Evolutionary conservation across 2,888 invertebrate species (phyloP), one percentile per base, ranked within the genome.

Genomic region (Drosophila multiciliata): DNA sequence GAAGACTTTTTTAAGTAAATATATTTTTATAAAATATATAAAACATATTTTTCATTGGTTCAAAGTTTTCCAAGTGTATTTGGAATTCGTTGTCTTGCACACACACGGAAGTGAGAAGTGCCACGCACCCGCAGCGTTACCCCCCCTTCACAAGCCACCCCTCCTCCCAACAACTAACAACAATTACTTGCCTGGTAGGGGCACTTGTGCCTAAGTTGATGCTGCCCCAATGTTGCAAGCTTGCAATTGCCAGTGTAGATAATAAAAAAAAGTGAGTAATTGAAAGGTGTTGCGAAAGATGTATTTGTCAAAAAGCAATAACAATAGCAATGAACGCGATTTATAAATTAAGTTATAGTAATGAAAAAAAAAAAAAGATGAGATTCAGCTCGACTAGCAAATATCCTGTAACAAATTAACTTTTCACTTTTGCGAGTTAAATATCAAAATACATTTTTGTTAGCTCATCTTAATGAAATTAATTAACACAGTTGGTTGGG

Each of bases 51-150:
- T 45, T 4, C 17, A 4, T 40, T 40, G 40, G 20, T 15, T 20
- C 15, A 15, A 9, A 4, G 9, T n/a, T 23, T 12, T 23, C 20
- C 15, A 23, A 45, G 45, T 7, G 45, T 45, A 45, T 23, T 45
- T 23, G 15, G 8, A 8, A 15, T 15, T 45, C 45, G 45, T 23
- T 8, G 15, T 45, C 45, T 23, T 45, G 3, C 0, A n/a, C 29
- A 50, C 29, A 50, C 29, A n/a, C n/a, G 50, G 50, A 50, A 50
- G 50, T 50, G 29, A n/a, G 50, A 29, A 29, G 45, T 45, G 45
- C 45, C 15, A 45, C 45, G 45, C 45, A 45, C 20, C 45, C 45
- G 20, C 45, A 45, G 15, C 17, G 20, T 8, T 45, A 45, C 15
- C 20, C 4, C 23, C 5, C 12, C 26, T 8, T 4, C 4, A 29